Evolutionary conservation across 2,113 vertebrate genomes (phyloP).

Genomic region (Thomomys bottae): DNA sequence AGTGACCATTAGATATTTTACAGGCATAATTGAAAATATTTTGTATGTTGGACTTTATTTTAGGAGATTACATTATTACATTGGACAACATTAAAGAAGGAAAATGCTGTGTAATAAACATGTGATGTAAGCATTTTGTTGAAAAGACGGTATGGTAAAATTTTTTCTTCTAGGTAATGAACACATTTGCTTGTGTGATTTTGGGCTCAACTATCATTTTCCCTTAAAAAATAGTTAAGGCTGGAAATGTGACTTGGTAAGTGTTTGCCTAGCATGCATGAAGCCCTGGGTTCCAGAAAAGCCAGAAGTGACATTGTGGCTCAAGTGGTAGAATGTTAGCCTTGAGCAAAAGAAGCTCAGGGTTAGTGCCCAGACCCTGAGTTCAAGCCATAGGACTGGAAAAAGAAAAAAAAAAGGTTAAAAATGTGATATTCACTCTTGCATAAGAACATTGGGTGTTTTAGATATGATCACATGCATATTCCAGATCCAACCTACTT

Average conservation of each 20-base stretch:
- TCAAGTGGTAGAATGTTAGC: no score
- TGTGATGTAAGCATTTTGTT: slow-evolving; percentile 41
- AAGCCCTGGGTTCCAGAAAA: no score
- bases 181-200: slow-evolving; percentile 27
- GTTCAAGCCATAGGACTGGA: no score
- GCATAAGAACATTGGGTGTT: slow-evolving; percentile 31
- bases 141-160: not conserved
- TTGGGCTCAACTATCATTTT: slow-evolving; percentile 23
- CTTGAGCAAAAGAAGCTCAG: no score
- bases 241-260: no score
- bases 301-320: no score
- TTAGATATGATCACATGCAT: slow-evolving; percentile 11
- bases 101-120: slow-evolving; percentile 17
- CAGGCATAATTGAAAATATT: not conserved
- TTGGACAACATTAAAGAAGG: not conserved
- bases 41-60: slow-evolving; percentile 23
- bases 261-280: no score
- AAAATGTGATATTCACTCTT: slow-evolving; percentile 33
- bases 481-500: not conserved
- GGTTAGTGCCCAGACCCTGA: no score
- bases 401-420: not conserved
- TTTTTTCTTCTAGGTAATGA: slow-evolving; percentile 41
- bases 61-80: slow-evolving; percentile 34
- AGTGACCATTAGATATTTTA: slow-evolving; percentile 17
- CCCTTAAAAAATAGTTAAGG: not conserved